A percentile compares a stretch with the other conserved stretches of the same genome.
Conservation (phyloP, 2,113 vertebrate species). For the Lagopus leucura region DNA sequence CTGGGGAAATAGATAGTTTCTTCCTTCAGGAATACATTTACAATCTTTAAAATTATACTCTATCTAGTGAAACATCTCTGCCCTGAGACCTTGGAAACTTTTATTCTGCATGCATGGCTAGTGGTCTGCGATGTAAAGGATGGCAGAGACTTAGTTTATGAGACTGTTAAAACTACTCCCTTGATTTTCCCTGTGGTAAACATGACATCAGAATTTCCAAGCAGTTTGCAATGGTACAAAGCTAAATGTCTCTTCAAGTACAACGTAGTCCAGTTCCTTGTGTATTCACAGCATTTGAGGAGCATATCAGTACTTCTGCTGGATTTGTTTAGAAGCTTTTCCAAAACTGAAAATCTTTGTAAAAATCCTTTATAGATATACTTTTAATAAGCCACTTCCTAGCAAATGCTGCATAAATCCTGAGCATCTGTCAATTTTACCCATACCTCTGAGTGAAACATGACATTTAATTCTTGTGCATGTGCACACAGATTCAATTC, state of each 20-base stretch:
- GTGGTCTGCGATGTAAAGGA: neutral
- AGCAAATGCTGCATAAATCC: slow-evolving; percentile 7
- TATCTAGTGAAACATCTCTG: neutral
- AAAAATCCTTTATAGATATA: neutral
- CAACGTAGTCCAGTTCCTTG: neutral
- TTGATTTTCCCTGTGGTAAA: neutral
- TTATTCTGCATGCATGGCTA: neutral
- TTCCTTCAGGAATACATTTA: neutral
- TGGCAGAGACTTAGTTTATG: neutral
- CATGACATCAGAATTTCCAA: neutral
- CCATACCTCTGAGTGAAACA: neutral
- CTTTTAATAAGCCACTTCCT: neutral
- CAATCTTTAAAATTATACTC: neutral
- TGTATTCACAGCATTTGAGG: neutral
- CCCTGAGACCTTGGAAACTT: neutral
- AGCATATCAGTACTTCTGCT: neutral
- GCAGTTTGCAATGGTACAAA: neutral
- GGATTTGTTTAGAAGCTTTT: slow-evolving; percentile 28
- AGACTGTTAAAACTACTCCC: neutral
- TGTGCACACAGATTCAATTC: neutral
- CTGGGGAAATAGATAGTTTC: slow-evolving; percentile 2
- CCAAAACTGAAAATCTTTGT: neutral
- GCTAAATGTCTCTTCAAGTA: neutral
- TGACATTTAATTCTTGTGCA: neutral
- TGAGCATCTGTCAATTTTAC: neutral